These are phyloP conservation scores for Acrocephalus arundinaceus DNA, from an alignment of 2,113 vertebrate genomes.

Conservation along the genomic window DNA sequence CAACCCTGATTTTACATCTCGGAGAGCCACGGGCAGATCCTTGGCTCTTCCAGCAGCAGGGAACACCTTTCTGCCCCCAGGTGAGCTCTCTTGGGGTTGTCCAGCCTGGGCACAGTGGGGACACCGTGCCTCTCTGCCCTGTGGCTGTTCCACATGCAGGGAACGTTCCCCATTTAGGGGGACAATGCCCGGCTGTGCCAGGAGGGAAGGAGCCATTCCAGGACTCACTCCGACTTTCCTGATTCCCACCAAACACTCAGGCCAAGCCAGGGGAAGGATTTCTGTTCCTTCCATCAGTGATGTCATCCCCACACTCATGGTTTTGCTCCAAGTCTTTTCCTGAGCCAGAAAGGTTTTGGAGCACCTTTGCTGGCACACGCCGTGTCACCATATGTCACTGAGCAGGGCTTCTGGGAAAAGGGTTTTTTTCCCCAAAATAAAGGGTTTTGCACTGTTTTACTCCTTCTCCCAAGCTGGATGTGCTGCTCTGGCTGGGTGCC, in stretches of 20 bases:
- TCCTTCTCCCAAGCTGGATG: neutral
- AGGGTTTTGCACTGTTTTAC: neutral
- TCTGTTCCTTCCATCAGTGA: neutral
- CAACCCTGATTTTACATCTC: accelerated
- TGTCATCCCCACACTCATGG: neutral
- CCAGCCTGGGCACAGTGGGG: neutral
- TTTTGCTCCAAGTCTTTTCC: neutral
- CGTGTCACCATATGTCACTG: neutral
- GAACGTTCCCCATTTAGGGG: accelerated
- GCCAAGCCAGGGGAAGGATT: neutral
- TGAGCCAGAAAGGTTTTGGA: neutral
- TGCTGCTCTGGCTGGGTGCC: neutral
- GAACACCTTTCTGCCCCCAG: neutral
- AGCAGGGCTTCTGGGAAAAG: neutral
- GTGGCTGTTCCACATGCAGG: accelerated
- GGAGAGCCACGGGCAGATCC: accelerated
- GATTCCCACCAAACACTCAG: neutral
- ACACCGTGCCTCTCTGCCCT: accelerated
- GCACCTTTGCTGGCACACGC: neutral
- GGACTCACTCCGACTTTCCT: neutral
- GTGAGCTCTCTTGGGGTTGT: neutral
- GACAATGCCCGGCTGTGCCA: neutral
- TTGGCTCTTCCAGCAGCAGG: neutral
- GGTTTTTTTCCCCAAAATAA: neutral
- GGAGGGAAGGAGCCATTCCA: neutral